phyloP scores from a whole-genome alignment of 2,797 vertebrate genomes.

The Holocentrus rufus region DNA sequence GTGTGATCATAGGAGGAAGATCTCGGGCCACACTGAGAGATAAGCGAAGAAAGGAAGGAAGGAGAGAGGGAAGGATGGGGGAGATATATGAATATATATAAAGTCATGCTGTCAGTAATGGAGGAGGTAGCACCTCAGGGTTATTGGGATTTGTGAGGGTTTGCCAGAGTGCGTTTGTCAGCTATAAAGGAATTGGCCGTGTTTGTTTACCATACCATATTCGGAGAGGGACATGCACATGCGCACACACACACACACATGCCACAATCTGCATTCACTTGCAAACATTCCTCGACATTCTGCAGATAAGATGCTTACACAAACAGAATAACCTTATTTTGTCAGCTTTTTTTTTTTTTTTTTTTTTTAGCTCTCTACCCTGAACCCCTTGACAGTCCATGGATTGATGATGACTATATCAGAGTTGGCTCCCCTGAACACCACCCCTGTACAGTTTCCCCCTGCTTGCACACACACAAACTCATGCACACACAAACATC shows the following conservation, averaged over 20 bases:
- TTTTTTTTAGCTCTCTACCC: not conserved
- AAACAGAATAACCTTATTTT: slow-evolving; percentile 15
- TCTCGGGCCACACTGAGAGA: slow-evolving; percentile 31
- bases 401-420: slow-evolving; percentile 27
- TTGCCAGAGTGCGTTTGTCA: slow-evolving; percentile 6
- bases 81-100: slow-evolving; percentile 5
- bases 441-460: slow-evolving; percentile 13
- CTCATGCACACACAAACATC: slow-evolving; percentile 29
- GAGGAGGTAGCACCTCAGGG: slow-evolving; percentile 13
- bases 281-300: not conserved
- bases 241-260: slow-evolving; percentile 15
- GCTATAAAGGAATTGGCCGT: not conserved
- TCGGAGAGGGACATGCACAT: not conserved
- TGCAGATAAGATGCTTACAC: not conserved
- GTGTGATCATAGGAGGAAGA: slow-evolving; percentile 38
- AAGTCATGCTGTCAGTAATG: slow-evolving; percentile 51
- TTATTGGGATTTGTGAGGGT: slow-evolving; percentile 19
- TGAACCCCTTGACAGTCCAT: slow-evolving; percentile 13
- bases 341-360: slow-evolving; percentile 7
- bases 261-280: not conserved
- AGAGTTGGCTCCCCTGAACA: slow-evolving; percentile 18
- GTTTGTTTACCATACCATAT: not conserved
- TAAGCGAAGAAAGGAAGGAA: slow-evolving; percentile 14
- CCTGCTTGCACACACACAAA: slow-evolving; percentile 11
- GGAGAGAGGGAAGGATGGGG: not conserved